Evolutionary conservation across 2,113 vertebrate genomes (phyloP).

Genomic region (Entosphenus tridentatus): DNA sequence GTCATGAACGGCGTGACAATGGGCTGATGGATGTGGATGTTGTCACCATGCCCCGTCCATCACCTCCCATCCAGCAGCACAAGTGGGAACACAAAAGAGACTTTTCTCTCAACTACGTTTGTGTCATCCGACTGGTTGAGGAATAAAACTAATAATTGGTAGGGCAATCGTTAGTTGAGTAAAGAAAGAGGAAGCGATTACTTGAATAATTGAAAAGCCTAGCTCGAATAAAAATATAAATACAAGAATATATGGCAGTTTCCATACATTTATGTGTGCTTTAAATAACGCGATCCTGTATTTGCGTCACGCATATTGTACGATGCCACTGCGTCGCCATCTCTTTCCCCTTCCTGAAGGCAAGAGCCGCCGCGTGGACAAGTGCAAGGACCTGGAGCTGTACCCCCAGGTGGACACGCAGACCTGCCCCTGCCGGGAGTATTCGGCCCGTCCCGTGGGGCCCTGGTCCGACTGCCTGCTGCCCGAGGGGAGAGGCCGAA

Average conservation of each 20-base stretch:
- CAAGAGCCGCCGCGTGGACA: conserved; percentile 87
- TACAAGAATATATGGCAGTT: neutral
- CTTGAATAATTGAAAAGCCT: neutral
- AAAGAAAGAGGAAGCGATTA: no score
- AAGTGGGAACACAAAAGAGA: no score
- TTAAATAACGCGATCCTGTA: neutral
- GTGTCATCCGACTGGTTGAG: no score
- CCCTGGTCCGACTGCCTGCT: conserved; percentile 96
- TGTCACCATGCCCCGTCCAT: no score
- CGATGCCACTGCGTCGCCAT: no score
- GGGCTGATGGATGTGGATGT: no score
- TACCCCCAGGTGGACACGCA: conserved; percentile 83
- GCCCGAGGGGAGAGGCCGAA: conserved; percentile 30
- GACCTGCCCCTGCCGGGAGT: conserved; percentile 86
- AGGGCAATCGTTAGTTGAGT: no score
- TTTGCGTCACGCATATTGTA: no score
- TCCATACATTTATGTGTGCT: neutral
- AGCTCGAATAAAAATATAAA: neutral
- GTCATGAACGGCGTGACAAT: no score
- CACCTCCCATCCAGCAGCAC: no score
- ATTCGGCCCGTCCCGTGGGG: conserved; percentile 75
- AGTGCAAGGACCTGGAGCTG: conserved; percentile 69
- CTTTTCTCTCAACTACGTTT: no score
- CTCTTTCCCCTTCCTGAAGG: conserved; percentile 21
- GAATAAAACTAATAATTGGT: no score